These are phyloP conservation scores for Leuciscus idus DNA, from an alignment of 2,113 vertebrate species.

Conservation along the genomic window DNA sequence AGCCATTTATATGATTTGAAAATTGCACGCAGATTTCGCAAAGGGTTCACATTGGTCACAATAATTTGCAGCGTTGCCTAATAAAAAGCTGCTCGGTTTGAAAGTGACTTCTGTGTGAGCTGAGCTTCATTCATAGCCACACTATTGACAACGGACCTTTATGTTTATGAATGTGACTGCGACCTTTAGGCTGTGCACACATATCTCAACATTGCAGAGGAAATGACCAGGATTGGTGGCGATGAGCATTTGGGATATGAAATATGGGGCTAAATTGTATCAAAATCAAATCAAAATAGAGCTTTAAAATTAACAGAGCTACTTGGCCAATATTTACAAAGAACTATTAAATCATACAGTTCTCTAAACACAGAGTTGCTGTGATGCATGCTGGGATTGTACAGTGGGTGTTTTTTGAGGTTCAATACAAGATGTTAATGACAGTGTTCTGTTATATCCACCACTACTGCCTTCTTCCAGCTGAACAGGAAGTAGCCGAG, in stretches of 20 bases:
- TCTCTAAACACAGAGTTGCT: background rate
- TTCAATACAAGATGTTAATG: slow-evolving; percentile 73
- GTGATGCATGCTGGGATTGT: background rate
- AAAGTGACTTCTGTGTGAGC: too few relatives aligned
- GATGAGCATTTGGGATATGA: background rate
- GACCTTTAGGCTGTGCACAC: slow-evolving; percentile 20
- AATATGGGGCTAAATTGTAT: background rate
- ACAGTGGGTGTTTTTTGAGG: background rate
- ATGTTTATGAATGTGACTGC: too few relatives aligned
- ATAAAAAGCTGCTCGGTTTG: too few relatives aligned
- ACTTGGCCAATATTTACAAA: slow-evolving; percentile 3
- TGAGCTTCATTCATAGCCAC: too few relatives aligned
- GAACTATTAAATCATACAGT: background rate
- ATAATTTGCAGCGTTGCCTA: too few relatives aligned
- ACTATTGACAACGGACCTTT: too few relatives aligned
- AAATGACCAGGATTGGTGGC: background rate
- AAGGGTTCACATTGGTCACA: too few relatives aligned
- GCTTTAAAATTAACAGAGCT: background rate
- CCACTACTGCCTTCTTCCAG: slow-evolving; percentile 96
- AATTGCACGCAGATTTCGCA: too few relatives aligned
- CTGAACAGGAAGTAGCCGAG: slow-evolving; percentile 97
- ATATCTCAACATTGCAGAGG: background rate
- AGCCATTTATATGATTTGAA: too few relatives aligned
- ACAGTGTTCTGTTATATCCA: slow-evolving; percentile 98
- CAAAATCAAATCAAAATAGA: slow-evolving; percentile 1